phyloP scores from a whole-genome alignment of 2,113 vertebrate genomes.

The Alethe castanea region DNA sequence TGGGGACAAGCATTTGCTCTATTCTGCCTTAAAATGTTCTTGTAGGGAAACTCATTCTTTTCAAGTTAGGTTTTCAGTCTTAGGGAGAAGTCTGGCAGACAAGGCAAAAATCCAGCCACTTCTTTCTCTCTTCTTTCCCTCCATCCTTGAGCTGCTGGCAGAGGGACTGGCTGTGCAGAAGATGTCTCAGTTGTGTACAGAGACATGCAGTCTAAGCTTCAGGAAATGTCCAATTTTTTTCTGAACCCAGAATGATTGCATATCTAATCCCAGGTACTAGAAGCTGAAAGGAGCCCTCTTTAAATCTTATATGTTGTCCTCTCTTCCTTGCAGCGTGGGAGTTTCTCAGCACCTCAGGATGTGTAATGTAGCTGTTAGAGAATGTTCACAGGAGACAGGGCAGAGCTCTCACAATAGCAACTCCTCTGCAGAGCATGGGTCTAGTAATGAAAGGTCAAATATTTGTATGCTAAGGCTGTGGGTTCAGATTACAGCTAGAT shows the following conservation, averaged over 20 bases:
- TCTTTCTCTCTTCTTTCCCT: background rate
- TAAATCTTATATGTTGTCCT: background rate
- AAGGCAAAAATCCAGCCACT: background rate
- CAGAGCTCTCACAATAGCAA: background rate
- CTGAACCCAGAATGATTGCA: background rate
- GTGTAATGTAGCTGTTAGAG: background rate
- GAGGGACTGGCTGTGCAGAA: background rate
- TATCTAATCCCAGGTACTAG: background rate
- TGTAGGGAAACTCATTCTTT: background rate
- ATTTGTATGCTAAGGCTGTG: background rate
- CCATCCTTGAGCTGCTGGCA: background rate
- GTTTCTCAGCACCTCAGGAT: background rate
- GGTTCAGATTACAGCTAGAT: background rate
- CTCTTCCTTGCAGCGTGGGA: background rate
- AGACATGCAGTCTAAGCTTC: background rate
- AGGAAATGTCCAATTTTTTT: background rate
- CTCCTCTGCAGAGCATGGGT: background rate
- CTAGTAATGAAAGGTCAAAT: conserved; percentile 13
- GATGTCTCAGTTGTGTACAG: background rate
- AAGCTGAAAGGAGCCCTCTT: background rate
- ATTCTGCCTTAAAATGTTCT: background rate
- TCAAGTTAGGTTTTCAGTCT: background rate
- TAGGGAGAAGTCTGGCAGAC: background rate
- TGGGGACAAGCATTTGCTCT: background rate
- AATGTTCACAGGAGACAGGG: background rate